phyloP scores from a whole-genome alignment of 2,888 invertebrate species.

The Nipponacmea schrenckii region DNA sequence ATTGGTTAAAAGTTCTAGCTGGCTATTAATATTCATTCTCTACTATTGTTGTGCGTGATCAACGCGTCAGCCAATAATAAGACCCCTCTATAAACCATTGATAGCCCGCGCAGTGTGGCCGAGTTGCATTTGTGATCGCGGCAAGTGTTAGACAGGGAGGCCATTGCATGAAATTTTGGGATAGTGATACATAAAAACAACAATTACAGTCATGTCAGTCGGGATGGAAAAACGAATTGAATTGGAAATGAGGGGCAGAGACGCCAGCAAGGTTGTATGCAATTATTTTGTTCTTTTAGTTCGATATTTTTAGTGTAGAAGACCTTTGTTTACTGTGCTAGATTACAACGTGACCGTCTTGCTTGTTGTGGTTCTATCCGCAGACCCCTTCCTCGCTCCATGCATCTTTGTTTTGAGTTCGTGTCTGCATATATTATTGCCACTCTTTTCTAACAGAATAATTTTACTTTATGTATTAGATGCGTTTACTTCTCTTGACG shows the following conservation, averaged over 20 bases:
- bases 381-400: not conserved
- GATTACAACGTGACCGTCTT: no score
- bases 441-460: not conserved
- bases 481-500: not conserved
- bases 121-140: slow-evolving; percentile 6
- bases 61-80: slow-evolving; percentile 46
- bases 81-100: slow-evolving; percentile 43
- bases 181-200: slow-evolving; percentile 13
- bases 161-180: slow-evolving; percentile 25
- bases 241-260: slow-evolving; percentile 91
- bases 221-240: slow-evolving; percentile 77
- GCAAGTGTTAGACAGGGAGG: slow-evolving; percentile 16
- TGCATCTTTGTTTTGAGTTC: not conserved
- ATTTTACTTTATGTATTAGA: not conserved
- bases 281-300: slow-evolving; percentile 28
- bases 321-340: not conserved
- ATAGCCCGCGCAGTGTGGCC: slow-evolving; percentile 17
- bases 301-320: not conserved
- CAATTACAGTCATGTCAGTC: slow-evolving; percentile 32
- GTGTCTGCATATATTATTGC: slow-evolving; percentile 6
- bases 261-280: slow-evolving; percentile 85
- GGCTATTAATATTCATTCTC: slow-evolving; percentile 55
- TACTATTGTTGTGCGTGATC: slow-evolving; percentile 34
- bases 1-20: slow-evolving; percentile 28
- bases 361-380: not conserved